Conservation (phyloP, 2,113 vertebrate species). For the Steatornis caripensis region DNA sequence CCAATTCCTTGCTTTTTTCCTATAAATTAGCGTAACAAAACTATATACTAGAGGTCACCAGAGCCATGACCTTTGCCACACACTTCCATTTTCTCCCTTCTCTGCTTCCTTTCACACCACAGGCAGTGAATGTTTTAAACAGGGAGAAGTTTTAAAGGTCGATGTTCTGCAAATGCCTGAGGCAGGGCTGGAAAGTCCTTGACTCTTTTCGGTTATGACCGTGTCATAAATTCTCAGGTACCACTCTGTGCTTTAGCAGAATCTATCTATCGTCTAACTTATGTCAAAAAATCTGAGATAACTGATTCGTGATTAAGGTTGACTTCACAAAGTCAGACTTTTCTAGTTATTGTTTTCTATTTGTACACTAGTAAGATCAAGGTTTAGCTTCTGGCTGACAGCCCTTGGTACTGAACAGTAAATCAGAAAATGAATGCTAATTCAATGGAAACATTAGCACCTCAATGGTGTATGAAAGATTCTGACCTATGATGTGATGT, state of each 20-base stretch:
- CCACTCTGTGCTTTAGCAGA: neutral
- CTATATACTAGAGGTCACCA: neutral
- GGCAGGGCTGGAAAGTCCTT: neutral
- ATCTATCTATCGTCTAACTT: slow-evolving; percentile 27
- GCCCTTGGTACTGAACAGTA: neutral
- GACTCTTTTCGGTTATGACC: slow-evolving; percentile 16
- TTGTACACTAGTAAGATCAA: neutral
- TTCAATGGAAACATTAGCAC: neutral
- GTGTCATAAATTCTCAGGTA: slow-evolving; percentile 30
- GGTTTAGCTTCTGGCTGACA: neutral
- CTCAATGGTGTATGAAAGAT: neutral
- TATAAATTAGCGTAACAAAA: neutral
- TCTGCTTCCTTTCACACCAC: neutral
- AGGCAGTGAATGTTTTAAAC: slow-evolving; percentile 57
- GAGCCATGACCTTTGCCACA: slow-evolving; percentile 1
- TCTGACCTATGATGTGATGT: neutral
- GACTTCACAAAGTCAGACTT: neutral
- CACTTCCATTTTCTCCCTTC: neutral
- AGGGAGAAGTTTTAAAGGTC: slow-evolving; percentile 37
- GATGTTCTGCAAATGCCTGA: neutral
- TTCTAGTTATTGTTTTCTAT: neutral
- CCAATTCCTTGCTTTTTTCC: neutral
- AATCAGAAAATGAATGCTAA: neutral
- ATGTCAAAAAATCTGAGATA: neutral
- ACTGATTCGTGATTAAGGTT: neutral